Conservation (phyloP, 2,797 vertebrate species). For the Okamejei kenojei region DNA sequence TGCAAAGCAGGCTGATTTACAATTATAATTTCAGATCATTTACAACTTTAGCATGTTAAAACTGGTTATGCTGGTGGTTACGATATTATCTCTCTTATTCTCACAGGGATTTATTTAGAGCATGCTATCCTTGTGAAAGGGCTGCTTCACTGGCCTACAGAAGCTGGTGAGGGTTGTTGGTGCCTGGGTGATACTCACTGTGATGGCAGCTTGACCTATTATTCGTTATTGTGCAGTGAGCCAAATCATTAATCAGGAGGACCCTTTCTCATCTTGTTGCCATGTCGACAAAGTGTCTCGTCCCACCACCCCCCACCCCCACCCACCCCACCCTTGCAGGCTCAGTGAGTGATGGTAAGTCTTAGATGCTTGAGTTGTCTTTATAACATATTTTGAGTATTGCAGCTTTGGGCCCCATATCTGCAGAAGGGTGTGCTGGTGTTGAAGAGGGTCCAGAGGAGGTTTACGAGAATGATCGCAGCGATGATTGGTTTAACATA, state of each 20-base stretch:
- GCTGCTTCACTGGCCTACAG: not conserved
- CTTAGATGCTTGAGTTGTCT: not conserved
- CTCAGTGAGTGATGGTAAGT: not conserved
- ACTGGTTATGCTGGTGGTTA: not conserved
- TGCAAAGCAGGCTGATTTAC: not conserved
- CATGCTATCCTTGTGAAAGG: not conserved
- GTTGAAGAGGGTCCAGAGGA: no score
- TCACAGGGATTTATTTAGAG: not conserved
- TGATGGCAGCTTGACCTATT: not conserved
- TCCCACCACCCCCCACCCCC: not conserved
- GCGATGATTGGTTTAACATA: no score
- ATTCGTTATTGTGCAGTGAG: not conserved
- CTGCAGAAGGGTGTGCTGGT: no score
- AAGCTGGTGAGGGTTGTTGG: not conserved
- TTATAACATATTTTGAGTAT: no score
- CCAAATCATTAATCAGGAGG: not conserved
- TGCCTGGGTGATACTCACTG: not conserved
- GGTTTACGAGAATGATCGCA: no score
- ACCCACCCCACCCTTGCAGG: not conserved
- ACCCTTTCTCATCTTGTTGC: not conserved
- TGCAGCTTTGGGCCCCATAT: no score
- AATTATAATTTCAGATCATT: conserved; percentile 21
- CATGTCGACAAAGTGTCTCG: no score
- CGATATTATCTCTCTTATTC: not conserved
- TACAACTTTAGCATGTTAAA: not conserved